phyloP scores from a whole-genome alignment of 2,888 invertebrate genomes.

The Chaitophorus viminalis region DNA sequence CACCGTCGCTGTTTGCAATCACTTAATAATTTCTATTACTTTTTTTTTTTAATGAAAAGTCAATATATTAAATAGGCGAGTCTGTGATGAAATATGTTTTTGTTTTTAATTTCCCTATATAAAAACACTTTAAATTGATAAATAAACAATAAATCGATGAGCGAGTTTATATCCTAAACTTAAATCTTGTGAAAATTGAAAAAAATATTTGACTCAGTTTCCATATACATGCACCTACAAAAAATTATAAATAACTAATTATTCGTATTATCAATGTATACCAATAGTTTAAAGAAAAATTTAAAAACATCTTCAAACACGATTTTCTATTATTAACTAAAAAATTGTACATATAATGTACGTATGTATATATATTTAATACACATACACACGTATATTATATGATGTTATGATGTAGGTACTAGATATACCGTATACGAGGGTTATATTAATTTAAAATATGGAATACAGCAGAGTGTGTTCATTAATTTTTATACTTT shows the following conservation, averaged over 20 bases:
- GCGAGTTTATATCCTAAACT: not conserved
- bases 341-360: not conserved
- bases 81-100: not conserved
- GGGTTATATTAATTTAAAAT: not conserved
- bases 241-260: too few relatives aligned
- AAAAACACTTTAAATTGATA: not conserved
- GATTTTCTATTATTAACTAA: not conserved
- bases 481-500: slow-evolving; percentile 8
- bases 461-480: not conserved
- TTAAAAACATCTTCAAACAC: not conserved
- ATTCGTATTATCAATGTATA: too few relatives aligned
- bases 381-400: too few relatives aligned
- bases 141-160: not conserved
- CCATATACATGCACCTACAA: too few relatives aligned
- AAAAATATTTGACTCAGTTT: not conserved
- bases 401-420: too few relatives aligned
- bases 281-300: not conserved
- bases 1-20: slow-evolving; percentile 51
- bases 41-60: slow-evolving; percentile 49
- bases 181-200: not conserved
- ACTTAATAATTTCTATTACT: slow-evolving; percentile 51
- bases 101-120: slow-evolving; percentile 2
- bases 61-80: slow-evolving; percentile 24
- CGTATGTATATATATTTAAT: not conserved
- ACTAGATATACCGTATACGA: too few relatives aligned